A percentile compares a stretch with the other conserved stretches of the same genome.
Evolutionary conservation across 2,888 invertebrate genomes (phyloP).

Genomic region (Hypselothyrea guttata): DNA sequence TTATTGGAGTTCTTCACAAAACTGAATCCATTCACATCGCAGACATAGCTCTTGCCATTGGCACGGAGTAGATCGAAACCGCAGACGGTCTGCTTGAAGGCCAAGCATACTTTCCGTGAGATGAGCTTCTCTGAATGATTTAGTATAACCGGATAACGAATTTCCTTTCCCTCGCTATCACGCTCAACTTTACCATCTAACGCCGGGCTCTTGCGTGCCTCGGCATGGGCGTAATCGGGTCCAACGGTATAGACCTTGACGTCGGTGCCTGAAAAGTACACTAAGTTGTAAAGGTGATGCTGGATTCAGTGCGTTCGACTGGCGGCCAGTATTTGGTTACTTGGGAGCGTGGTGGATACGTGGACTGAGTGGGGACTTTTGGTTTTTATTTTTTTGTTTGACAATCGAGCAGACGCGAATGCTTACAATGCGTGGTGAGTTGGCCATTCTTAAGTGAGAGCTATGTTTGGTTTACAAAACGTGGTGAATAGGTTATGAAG

Average conservation of each 20-base stretch:
- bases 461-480: conserved; percentile 1
- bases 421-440: conserved; percentile 37
- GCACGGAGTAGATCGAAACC: conserved; percentile 99
- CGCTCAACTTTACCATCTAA: conserved; percentile 99
- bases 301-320: conserved; percentile 80
- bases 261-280: conserved; percentile 85
- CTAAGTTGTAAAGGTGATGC: conserved; percentile 83
- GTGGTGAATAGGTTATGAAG: too few relatives aligned
- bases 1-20: conserved; percentile 99
- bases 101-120: conserved; percentile 97
- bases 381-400: conserved; percentile 23
- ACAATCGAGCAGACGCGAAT: conserved; percentile 42
- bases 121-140: conserved; percentile 98
- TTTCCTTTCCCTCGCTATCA: conserved; percentile 98
- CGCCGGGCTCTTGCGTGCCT: conserved; percentile 99
- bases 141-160: conserved; percentile 98
- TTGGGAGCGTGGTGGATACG: conserved; percentile 5
- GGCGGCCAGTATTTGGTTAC: conserved; percentile 60
- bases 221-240: conserved; percentile 99
- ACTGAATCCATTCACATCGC: conserved; percentile 99
- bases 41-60: conserved; percentile 99
- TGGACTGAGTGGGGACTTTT: conserved; percentile 10
- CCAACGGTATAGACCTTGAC: conserved; percentile 98
- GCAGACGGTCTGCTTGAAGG: conserved; percentile 99
- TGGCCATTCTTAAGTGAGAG: too few relatives aligned